phyloP scores from a whole-genome alignment of 2,113 vertebrate species.

The Tachycineta bicolor region DNA sequence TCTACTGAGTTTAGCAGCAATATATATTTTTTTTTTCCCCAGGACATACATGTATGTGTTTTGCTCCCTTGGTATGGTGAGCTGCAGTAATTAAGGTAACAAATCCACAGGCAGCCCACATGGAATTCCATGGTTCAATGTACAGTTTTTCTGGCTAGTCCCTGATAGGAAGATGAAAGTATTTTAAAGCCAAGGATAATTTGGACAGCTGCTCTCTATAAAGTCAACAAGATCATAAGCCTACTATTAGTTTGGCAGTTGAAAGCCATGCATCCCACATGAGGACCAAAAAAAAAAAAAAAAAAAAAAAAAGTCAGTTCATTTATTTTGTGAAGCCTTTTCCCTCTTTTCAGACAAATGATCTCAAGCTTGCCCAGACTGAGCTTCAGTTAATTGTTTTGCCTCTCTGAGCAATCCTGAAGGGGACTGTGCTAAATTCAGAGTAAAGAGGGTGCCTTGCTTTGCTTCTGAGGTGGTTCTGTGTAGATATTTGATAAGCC shows the following conservation, averaged over 20 bases:
- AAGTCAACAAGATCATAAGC: conserved; percentile 2
- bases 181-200: conserved; percentile 8
- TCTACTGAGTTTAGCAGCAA: background rate
- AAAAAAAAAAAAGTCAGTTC: background rate
- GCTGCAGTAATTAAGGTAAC: conserved; percentile 25
- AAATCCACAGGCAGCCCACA: background rate
- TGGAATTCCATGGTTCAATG: background rate
- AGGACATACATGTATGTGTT: background rate
- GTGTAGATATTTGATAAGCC: background rate
- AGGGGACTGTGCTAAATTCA: background rate
- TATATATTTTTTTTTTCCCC: background rate
- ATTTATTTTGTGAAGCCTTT: background rate
- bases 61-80: background rate
- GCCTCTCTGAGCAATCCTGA: background rate
- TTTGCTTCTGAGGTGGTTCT: background rate
- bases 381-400: conserved; percentile 5
- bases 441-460: background rate
- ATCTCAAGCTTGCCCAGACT: background rate
- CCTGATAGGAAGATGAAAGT: background rate
- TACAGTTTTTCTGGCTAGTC: background rate
- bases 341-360: background rate
- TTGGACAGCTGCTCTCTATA: background rate
- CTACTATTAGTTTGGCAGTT: background rate
- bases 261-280: background rate
- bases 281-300: background rate